Percentiles rank a stretch among this genome's conserved stretches.
phyloP scores from a whole-genome alignment of 2,888 invertebrate genomes.

The Acanthosepion lycidas region DNA sequence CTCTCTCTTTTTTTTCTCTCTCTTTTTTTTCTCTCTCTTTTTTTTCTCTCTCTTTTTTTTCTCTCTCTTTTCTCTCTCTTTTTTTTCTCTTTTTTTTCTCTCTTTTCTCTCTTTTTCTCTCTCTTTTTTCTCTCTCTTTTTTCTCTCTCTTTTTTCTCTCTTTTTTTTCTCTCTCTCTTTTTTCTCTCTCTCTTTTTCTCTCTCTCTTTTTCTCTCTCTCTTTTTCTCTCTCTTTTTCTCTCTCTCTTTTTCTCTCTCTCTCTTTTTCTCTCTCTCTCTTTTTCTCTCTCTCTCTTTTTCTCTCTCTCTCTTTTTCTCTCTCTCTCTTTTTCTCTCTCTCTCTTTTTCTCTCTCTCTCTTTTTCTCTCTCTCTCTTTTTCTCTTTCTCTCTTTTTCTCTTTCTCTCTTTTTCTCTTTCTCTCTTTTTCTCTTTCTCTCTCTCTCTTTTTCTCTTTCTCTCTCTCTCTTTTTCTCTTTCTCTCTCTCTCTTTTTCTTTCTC shows the following conservation, averaged over 20 bases:
- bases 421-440: not conserved
- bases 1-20: not conserved
- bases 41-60: not conserved
- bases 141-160: too few relatives aligned
- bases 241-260: too few relatives aligned
- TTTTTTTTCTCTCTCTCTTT: not conserved
- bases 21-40: not conserved
- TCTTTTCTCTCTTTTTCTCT: too few relatives aligned
- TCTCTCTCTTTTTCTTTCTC: not conserved
- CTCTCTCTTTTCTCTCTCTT: not conserved
- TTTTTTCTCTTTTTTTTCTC: too few relatives aligned
- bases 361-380: not conserved
- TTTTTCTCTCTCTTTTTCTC: not conserved
- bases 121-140: not conserved
- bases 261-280: not conserved
- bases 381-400: too few relatives aligned
- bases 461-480: not conserved
- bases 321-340: not conserved
- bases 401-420: too few relatives aligned
- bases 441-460: not conserved
- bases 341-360: not conserved
- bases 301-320: too few relatives aligned
- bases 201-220: not conserved
- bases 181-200: too few relatives aligned
- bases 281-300: too few relatives aligned